Evolutionary conservation across 2,888 invertebrate species (phyloP).

Genomic region (Heliconius aoede): DNA sequence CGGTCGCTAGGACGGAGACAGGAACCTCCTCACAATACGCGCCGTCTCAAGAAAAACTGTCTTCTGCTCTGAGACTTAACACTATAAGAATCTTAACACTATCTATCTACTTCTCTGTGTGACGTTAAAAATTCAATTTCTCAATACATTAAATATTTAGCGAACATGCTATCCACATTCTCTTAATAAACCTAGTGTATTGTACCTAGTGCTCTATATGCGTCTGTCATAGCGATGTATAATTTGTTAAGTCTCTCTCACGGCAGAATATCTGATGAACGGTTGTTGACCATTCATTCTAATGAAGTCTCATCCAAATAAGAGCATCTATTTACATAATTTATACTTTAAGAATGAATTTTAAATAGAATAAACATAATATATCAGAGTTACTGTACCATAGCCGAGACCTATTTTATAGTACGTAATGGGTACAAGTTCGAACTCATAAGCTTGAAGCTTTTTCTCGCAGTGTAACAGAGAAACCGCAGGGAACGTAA

Average conservation of each 20-base stretch:
- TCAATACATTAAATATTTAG: not conserved
- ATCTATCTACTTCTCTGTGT: not conserved
- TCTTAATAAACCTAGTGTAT: slow-evolving; percentile 5
- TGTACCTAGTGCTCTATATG: not conserved
- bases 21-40: too few species aligned
- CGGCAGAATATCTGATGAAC: not conserved
- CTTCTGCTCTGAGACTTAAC: too few species aligned
- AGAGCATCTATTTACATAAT: not conserved
- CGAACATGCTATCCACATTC: not conserved
- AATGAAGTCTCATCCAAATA: not conserved
- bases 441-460: not conserved
- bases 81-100: too few species aligned
- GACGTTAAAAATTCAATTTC: slow-evolving; percentile 1
- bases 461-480: not conserved
- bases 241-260: slow-evolving; percentile 8
- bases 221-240: not conserved
- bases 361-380: not conserved
- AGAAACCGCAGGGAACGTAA: too few species aligned
- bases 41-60: too few species aligned
- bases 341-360: not conserved
- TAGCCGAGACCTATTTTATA: not conserved
- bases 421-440: not conserved
- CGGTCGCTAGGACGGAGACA: too few species aligned
- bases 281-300: not conserved
- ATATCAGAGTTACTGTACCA: too few species aligned